phyloP scores from a whole-genome alignment of 2,797 vertebrate species.

The Pseudomugil gertrudae region DNA sequence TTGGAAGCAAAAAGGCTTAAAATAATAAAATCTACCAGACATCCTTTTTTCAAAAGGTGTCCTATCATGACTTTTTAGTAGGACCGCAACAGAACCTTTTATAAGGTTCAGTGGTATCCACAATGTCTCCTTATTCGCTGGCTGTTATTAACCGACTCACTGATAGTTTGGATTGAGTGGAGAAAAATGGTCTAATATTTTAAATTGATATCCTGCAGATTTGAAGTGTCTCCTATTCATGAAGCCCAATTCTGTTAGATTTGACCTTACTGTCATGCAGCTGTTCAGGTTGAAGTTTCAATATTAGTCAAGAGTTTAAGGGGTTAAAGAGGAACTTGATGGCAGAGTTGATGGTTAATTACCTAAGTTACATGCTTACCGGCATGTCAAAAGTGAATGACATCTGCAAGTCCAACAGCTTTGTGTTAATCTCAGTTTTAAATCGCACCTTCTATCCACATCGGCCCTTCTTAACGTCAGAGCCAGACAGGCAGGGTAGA shows the following conservation, averaged over 20 bases:
- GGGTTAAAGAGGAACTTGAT: neutral
- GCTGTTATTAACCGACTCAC: neutral
- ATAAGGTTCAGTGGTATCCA: neutral
- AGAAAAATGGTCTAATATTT: neutral
- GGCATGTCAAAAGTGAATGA: constrained; percentile 16
- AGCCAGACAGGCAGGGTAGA: neutral
- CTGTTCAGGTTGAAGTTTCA: neutral
- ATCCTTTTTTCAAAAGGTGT: neutral
- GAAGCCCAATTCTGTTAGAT: no score
- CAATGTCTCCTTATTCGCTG: neutral
- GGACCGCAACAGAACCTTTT: neutral
- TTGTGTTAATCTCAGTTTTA: constrained; percentile 36
- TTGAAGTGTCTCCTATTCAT: neutral
- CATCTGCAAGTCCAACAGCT: constrained; percentile 20
- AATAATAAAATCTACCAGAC: neutral
- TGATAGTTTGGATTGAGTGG: neutral
- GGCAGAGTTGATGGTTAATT: neutral
- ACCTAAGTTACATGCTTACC: neutral
- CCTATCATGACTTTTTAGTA: no score
- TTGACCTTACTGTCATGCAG: no score
- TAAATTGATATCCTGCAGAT: no score
- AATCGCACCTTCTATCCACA: constrained; percentile 38
- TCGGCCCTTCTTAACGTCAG: constrained; percentile 16
- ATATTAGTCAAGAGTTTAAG: neutral
- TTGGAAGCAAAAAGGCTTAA: no score